phyloP scores from a whole-genome alignment of 2,888 invertebrate genomes.

The Carabus problematicus region DNA sequence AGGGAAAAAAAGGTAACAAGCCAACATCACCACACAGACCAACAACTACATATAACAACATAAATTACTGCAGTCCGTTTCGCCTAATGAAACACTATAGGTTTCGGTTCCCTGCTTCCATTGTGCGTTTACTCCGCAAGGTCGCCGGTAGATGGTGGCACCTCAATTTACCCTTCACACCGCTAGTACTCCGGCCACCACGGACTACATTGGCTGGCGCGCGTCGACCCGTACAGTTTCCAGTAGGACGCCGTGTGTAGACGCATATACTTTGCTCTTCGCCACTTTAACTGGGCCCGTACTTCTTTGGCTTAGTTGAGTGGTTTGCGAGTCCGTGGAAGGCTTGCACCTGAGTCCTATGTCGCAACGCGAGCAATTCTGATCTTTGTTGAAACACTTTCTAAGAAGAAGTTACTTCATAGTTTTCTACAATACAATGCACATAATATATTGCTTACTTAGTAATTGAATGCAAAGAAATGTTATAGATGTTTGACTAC shows the following conservation, averaged over 20 bases:
- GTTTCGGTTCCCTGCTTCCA: conserved; percentile 46
- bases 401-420: too few species aligned
- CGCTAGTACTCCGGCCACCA: background rate
- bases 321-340: conserved; percentile 36
- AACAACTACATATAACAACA: conserved; percentile 44
- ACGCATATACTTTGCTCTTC: background rate
- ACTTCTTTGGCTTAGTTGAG: conserved; percentile 38
- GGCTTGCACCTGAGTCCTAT: conserved; percentile 40
- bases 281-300: background rate
- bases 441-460: too few species aligned
- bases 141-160: background rate
- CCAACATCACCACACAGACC: conserved; percentile 4
- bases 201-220: background rate
- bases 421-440: too few species aligned
- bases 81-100: conserved; percentile 52
- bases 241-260: background rate
- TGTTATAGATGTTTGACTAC: too few species aligned
- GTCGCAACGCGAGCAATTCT: background rate
- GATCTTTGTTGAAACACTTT: too few species aligned
- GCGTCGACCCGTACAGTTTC: conserved; percentile 9
- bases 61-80: conserved; percentile 50
- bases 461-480: too few species aligned
- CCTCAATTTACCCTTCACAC: too few species aligned
- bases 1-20: background rate
- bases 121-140: conserved; percentile 12